Percentiles rank a stretch among this genome's conserved stretches.
phyloP scores from a whole-genome alignment of 2,888 invertebrate species.

The Allolobophora icterica region DNA sequence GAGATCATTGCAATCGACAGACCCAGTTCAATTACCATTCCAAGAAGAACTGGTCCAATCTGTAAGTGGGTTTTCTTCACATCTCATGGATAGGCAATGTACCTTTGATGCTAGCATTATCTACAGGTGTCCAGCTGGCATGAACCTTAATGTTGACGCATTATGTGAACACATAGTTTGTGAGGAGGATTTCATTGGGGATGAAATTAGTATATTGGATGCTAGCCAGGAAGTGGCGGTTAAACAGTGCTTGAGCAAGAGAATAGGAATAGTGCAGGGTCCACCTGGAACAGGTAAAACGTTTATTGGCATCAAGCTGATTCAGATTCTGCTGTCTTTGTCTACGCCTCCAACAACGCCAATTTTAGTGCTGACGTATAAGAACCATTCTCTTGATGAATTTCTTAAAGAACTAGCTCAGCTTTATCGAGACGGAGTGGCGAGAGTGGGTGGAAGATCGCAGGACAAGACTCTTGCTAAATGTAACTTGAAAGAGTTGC shows the following conservation, averaged over 20 bases:
- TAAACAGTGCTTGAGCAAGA: conserved; percentile 74
- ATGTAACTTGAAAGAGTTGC: conserved; percentile 34
- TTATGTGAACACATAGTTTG: background rate
- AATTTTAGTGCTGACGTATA: conserved; percentile 46
- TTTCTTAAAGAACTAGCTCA: conserved; percentile 39
- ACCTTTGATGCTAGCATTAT: background rate
- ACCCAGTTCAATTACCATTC: conserved; percentile 73
- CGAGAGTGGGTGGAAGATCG: conserved; percentile 42
- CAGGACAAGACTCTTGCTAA: conserved; percentile 29
- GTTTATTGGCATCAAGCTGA: conserved; percentile 76
- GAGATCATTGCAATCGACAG: conserved; percentile 72
- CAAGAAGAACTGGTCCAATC: conserved; percentile 73
- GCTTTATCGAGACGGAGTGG: conserved; percentile 33
- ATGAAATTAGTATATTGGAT: conserved; percentile 70
- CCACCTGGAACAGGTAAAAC: conserved; percentile 86
- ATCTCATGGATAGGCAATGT: conserved; percentile 53
- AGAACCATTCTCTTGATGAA: conserved; percentile 48
- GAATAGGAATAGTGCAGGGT: conserved; percentile 82
- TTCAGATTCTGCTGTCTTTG: conserved; percentile 53
- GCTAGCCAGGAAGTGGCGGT: conserved; percentile 75
- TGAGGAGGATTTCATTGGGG: background rate
- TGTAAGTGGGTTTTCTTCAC: conserved; percentile 51
- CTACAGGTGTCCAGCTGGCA: background rate
- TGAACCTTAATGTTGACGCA: background rate
- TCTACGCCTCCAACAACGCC: conserved; percentile 21